Base-by-base conservation (phyloP, 2,797 vertebrate species). In the Microctenopoma stevenorrisi region DNA sequence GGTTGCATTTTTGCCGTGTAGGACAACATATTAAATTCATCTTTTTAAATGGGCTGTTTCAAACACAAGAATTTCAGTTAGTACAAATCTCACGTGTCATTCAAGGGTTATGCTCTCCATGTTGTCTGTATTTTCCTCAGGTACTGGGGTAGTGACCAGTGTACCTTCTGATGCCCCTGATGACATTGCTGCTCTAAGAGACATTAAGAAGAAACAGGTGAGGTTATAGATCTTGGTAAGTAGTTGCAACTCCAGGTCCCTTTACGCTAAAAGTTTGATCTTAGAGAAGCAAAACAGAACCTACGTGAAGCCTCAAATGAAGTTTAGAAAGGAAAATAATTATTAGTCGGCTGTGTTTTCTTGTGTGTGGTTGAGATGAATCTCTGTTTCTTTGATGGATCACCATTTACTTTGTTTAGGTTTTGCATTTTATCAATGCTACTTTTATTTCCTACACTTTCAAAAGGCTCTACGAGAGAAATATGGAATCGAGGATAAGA, bases 111-210 rank as follows among this genome's bases (percentile, higher is more conserved):
- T 46, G 33, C 25, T 14, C 50, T 50, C 38, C 70, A 49, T 15
- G 14, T 44, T 38, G 11, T 61, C 5, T 64, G 0, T 10, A 7
- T 5, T 52, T 83, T 66, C 74, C 59, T 11, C 68, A 94, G 98
- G 98, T 53, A 99, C 98, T 4, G 98, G 98, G 11, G 92, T 99
- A 10, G 98, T 99, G 56, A 97, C 96, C 54, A 98, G 98, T 14
- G 98, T 99, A 65, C 98, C 98, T 5, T 99, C 98, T 3, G 98
- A 99, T 76, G 91, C 98, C 42, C 98, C 98, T 0, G 98, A 99
- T 93, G 98, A 99, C 83, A 92, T 97, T 44, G 95, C 97, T 65
- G 98, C 98, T 56, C 91, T 99, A 65, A 94, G 96, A 84, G 98
- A 99, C 87, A 75, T 99, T 83, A 99, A 98, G 86, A 99, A 98